These are phyloP conservation scores for Azemiops feae DNA, from an alignment of 2,113 vertebrate genomes.

Conservation along the genomic window DNA sequence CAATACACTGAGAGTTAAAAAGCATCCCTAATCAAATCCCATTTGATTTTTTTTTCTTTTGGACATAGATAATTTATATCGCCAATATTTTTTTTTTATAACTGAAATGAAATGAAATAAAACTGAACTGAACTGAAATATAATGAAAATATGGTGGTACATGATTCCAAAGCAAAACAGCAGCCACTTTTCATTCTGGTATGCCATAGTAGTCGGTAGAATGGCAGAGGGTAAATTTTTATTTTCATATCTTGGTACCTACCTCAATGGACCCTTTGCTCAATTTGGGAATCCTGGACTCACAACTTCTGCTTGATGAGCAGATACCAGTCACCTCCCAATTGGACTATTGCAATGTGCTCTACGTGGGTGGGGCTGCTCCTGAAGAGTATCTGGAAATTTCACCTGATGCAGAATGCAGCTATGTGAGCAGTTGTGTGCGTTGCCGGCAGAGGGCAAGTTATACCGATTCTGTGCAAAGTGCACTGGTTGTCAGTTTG, in stretches of 20 bases:
- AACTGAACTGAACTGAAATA: not conserved
- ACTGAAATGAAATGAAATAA: not conserved
- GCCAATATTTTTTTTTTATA: not conserved
- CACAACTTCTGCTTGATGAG: not conserved
- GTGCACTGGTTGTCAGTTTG: not conserved
- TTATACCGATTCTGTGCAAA: not conserved
- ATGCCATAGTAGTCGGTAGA: not conserved
- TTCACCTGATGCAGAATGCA: not conserved
- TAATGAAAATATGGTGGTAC: not conserved
- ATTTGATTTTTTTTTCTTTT: not conserved
- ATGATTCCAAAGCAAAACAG: not conserved
- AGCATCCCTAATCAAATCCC: not conserved
- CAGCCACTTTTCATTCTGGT: not conserved
- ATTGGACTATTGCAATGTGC: not conserved
- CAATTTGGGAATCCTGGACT: not conserved
- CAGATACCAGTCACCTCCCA: not conserved
- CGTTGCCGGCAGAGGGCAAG: accelerated
- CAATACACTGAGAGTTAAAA: not conserved
- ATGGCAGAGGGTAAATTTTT: not conserved
- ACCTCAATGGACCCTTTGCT: not conserved
- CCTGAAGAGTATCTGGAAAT: not conserved
- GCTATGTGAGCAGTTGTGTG: not conserved
- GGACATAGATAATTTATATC: not conserved
- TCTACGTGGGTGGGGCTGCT: not conserved
- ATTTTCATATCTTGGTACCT: not conserved